Evolutionary conservation across 1,140 invertebrate genomes (phyloP), one percentile per base, ranked within the genome.

Genomic region (Drosophila kikkawai): DNA sequence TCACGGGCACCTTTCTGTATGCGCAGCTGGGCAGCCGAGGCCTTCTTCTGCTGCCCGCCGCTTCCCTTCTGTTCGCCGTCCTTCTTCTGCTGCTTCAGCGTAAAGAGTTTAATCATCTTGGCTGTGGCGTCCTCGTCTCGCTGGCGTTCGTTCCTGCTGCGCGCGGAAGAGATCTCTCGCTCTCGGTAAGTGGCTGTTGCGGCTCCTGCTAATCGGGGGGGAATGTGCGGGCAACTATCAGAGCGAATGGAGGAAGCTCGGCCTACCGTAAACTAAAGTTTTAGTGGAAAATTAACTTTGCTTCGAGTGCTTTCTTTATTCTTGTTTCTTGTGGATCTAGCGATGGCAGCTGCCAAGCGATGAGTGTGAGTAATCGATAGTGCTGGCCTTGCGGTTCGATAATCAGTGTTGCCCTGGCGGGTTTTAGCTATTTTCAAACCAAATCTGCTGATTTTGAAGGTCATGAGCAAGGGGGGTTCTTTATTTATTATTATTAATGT

Each of bases 71-170:
- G 94, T 93, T 98, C 97, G 80, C 98, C 98, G 95, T 99, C 98
- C 95, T 99, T 99, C 95, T 98, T 98, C 94, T 98, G 97, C 95
- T 99, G 97, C 95, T 99, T 99, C 91, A 99, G 94, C 60, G 98
- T 98, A 95, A 99, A 99, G 94, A 99, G 95, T 95, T 99, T 99
- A 93, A 99, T 99, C 98, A 99, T 99, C 83, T 87, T 59, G 65
- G 53, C 53, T 56, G 53, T 56, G 53, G 65, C 67, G 65, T 84
- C 65, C 66, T 67, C 48, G 50, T 75, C 76, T 82, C 61, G 53
- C 47, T 80, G 59, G 77, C 64, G 51, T 48, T 80, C 66, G 47
- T 70, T 45, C 58, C 64, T 47, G 39, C 67, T 47, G 65, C 13
- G 26, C 37, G 39, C 42, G 60, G 47, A 50, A 48, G 42, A 41